phyloP scores from a whole-genome alignment of 2,113 vertebrate genomes.

The Sakesphorus luctuosus region DNA sequence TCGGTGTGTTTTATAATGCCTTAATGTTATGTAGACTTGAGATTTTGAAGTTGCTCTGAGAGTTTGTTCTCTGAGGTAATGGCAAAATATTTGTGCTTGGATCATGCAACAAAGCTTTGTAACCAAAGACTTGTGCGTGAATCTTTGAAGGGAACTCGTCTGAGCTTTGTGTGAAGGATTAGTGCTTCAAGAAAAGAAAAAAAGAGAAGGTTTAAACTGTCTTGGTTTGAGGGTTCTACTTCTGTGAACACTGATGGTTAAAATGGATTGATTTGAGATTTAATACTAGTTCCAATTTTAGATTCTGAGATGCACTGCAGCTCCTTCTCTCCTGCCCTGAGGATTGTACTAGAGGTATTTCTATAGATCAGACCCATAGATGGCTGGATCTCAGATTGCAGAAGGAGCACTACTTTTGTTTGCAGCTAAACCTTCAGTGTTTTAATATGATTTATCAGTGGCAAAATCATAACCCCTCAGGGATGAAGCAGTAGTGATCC shows the following conservation, averaged over 20 bases:
- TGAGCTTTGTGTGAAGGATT: neutral
- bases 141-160: neutral
- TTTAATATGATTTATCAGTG: neutral
- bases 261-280: neutral
- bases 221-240: neutral
- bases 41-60: neutral
- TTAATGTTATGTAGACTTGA: neutral
- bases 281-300: neutral
- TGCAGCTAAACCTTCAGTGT: neutral
- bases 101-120: neutral
- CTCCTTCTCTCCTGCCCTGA: neutral
- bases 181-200: neutral
- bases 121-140: neutral
- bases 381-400: neutral
- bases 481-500: neutral
- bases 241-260: neutral
- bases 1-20: neutral
- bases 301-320: neutral
- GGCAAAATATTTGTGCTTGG: neutral
- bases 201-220: fast-evolving
- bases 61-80: neutral
- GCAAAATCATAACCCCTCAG: neutral
- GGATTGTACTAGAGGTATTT: neutral
- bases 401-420: neutral
- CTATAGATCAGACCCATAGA: neutral